A percentile compares a stretch with the other conserved stretches of the same genome.
Conservation (phyloP, 2,797 vertebrate species). For the Rhinichthys osculus region DNA sequence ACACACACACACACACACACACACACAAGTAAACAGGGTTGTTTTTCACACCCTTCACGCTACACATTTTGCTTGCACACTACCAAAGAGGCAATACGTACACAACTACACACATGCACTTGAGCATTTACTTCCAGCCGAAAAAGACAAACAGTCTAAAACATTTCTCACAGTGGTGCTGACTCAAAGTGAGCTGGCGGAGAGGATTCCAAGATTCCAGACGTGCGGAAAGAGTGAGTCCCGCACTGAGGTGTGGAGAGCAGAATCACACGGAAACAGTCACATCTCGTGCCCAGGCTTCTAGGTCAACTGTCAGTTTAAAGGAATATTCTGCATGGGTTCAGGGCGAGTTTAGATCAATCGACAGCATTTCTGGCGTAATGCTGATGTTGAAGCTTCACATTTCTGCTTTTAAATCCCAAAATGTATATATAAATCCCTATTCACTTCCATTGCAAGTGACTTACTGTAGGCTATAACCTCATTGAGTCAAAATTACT, state of each 20-base stretch:
- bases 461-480: neutral
- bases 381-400: neutral
- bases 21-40: slow-evolving; percentile 32
- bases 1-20: slow-evolving; percentile 35
- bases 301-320: slow-evolving; percentile 33
- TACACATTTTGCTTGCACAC: slow-evolving; percentile 8
- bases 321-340: slow-evolving; percentile 1
- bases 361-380: neutral
- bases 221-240: slow-evolving; percentile 44
- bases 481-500: neutral
- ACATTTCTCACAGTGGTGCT: slow-evolving; percentile 55
- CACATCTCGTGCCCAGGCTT: slow-evolving; percentile 17
- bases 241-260: slow-evolving; percentile 45
- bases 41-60: slow-evolving; percentile 45
- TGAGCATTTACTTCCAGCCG: slow-evolving; percentile 28
- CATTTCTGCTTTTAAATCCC: neutral
- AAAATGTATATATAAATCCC: neutral
- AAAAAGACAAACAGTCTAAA: slow-evolving; percentile 49
- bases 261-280: slow-evolving; percentile 41
- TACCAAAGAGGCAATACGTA: neutral
- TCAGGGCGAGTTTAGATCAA: slow-evolving; percentile 10
- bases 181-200: slow-evolving; percentile 33
- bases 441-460: neutral
- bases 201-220: slow-evolving; percentile 48
- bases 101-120: slow-evolving; percentile 39